Percentiles rank a stretch among this genome's conserved stretches.
Conservation (phyloP, 2,888 invertebrate species). For the Aricia artaxerxes region DNA sequence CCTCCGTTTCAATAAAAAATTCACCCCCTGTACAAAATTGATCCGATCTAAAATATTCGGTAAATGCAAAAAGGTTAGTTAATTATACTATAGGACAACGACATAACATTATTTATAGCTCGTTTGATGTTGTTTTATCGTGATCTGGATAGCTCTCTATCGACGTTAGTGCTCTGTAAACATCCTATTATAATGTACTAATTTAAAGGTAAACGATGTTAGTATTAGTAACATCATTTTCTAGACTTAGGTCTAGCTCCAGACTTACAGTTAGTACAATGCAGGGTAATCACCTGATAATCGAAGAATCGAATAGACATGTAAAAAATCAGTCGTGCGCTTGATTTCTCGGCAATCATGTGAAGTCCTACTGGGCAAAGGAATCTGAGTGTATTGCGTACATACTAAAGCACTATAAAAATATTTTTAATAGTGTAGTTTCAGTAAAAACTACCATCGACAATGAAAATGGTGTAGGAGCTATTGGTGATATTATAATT, state of each 20-base stretch:
- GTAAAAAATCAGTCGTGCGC: no score
- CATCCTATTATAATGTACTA: conserved; percentile 12
- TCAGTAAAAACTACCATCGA: no score
- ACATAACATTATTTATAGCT: conserved; percentile 41
- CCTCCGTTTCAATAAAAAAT: background rate
- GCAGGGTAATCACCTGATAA: no score
- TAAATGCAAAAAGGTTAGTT: conserved; percentile 35
- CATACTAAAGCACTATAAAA: no score
- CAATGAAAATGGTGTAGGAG: no score
- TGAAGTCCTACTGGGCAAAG: no score
- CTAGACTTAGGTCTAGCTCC: background rate
- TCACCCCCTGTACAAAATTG: background rate
- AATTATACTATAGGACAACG: conserved; percentile 41
- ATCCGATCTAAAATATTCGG: background rate
- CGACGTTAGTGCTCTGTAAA: background rate
- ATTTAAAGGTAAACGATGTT: background rate
- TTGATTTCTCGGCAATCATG: no score
- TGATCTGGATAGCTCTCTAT: conserved; percentile 35
- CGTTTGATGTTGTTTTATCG: conserved; percentile 42
- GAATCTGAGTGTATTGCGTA: no score
- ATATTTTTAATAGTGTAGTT: no score
- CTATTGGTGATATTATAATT: no score
- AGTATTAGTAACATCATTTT: background rate
- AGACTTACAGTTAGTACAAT: no score
- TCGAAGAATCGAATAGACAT: no score